Evolutionary conservation across 2,797 vertebrate species (phyloP).

Genomic region (Semaprochilodus insignis): DNA sequence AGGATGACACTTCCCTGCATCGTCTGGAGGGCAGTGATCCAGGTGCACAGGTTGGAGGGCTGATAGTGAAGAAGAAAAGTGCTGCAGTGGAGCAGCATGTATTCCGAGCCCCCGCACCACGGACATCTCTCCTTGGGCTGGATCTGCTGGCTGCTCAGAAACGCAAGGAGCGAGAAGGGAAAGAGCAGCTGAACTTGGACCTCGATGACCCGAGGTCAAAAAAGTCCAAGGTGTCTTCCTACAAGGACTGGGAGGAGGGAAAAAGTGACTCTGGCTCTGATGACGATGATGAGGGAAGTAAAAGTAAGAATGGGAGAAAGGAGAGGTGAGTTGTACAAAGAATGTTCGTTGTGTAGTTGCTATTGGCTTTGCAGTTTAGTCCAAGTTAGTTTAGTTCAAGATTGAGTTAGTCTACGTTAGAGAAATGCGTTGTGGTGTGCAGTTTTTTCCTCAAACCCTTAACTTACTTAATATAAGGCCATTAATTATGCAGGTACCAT

Average conservation of each 20-base stretch:
- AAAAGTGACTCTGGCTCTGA: conserved; percentile 85
- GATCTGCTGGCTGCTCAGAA: conserved; percentile 94
- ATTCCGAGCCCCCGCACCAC: conserved; percentile 92
- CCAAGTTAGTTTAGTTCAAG: not conserved
- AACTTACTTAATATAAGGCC: too few species aligned
- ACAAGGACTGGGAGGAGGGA: conserved; percentile 88
- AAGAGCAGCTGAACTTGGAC: conserved; percentile 75
- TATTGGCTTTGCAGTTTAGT: not conserved
- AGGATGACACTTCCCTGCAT: conserved; percentile 85
- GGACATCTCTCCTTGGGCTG: conserved; percentile 90
- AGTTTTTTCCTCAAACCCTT: too few species aligned
- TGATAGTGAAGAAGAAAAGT: conserved; percentile 88
- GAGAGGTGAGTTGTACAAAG: conserved; percentile 79
- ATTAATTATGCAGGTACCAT: too few species aligned
- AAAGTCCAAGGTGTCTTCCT: conserved; percentile 85
- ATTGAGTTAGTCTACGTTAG: not conserved
- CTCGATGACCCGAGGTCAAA: conserved; percentile 79
- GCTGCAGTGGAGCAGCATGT: conserved; percentile 88
- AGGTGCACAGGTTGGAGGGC: conserved; percentile 82
- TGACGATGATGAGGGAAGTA: conserved; percentile 65
- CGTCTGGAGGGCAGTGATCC: conserved; percentile 86
- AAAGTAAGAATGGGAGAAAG: conserved; percentile 75
- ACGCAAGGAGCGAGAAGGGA: conserved; percentile 88
- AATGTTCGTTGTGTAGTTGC: not conserved
- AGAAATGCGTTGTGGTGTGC: too few species aligned